These are phyloP conservation scores for Carabus problematicus DNA, from an alignment of 2,888 invertebrate species.

Conservation along the genomic window DNA sequence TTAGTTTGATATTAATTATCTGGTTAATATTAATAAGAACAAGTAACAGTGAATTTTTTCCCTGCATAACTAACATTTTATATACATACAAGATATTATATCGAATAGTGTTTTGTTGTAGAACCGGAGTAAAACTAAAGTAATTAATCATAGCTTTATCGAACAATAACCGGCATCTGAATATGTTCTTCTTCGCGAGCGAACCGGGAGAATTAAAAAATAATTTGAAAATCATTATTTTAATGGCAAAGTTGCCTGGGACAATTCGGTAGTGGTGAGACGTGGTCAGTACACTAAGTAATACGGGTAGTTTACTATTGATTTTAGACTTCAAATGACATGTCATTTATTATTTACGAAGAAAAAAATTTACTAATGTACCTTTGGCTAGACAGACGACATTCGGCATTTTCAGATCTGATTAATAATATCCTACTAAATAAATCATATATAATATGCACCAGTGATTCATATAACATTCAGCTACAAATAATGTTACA, in stretches of 20 bases:
- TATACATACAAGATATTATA: background rate
- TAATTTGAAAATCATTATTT: background rate
- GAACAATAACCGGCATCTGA: background rate
- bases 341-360: constrained; percentile 30
- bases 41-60: background rate
- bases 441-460: background rate
- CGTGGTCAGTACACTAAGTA: constrained; percentile 12
- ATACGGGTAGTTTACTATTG: constrained; percentile 5
- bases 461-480: background rate
- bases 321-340: constrained; percentile 33
- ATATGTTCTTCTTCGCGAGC: background rate
- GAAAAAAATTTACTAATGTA: constrained; percentile 31
- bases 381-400: constrained; percentile 17
- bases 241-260: constrained; percentile 5
- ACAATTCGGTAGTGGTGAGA: constrained; percentile 17
- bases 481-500: background rate
- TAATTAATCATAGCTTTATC: background rate
- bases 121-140: background rate
- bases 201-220: background rate
- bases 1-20: constrained; percentile 12
- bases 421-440: background rate
- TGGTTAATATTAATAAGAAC: too few relatives aligned
- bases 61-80: background rate
- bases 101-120: constrained; percentile 1
- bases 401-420: constrained; percentile 30